These are phyloP conservation scores for Eupithecia insigniata DNA, from an alignment of 2,888 invertebrate genomes.

Conservation along the genomic window DNA sequence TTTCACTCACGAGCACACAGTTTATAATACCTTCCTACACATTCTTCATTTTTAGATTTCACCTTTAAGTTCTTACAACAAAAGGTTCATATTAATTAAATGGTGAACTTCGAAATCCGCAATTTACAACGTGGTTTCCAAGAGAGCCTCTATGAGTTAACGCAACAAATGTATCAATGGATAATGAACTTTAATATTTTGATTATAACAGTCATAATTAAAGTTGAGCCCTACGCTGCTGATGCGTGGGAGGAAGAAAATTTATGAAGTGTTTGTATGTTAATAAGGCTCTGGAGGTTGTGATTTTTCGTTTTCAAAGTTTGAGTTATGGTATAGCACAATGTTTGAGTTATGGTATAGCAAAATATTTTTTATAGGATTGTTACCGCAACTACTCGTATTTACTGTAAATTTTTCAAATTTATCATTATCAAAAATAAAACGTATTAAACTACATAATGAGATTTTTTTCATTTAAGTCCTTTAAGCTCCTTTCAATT, in stretches of 20 bases:
- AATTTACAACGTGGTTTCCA: slow-evolving; percentile 49
- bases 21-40: slow-evolving; percentile 33
- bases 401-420: neutral
- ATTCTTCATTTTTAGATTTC: slow-evolving; percentile 33
- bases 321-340: slow-evolving; percentile 1
- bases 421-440: neutral
- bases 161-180: slow-evolving; percentile 64
- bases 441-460: neutral
- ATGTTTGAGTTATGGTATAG: slow-evolving; percentile 5
- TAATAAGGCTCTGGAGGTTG: slow-evolving; percentile 52
- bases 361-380: neutral
- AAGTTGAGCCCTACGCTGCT: slow-evolving; percentile 36
- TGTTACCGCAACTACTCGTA: neutral
- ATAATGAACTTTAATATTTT: slow-evolving; percentile 67
- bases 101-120: slow-evolving; percentile 28
- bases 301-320: slow-evolving; percentile 28
- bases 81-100: slow-evolving; percentile 44
- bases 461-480: neutral
- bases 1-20: slow-evolving; percentile 67
- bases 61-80: slow-evolving; percentile 34
- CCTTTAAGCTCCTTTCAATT: neutral
- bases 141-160: slow-evolving; percentile 54
- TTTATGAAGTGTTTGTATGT: slow-evolving; percentile 70
- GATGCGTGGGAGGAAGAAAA: slow-evolving; percentile 65
- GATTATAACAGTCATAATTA: slow-evolving; percentile 55